Evolutionary conservation across 2,888 invertebrate genomes (phyloP).

Genomic region (Tenthredo amoena): DNA sequence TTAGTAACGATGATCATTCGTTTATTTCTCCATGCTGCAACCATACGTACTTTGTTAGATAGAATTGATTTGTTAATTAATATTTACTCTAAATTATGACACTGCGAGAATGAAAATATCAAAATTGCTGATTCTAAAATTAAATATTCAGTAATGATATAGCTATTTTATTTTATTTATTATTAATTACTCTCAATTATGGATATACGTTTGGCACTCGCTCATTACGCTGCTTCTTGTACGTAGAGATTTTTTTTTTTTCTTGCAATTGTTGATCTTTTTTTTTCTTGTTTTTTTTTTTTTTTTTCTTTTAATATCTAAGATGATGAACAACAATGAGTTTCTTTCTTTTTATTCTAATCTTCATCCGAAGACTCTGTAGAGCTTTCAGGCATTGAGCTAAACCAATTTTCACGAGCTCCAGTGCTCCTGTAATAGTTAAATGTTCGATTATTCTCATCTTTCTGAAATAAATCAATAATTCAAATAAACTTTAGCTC

Average conservation of each 20-base stretch:
- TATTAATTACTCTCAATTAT: slow-evolving; percentile 18
- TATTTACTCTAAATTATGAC: slow-evolving; percentile 26
- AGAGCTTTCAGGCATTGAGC: slow-evolving; percentile 80
- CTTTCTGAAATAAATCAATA: background rate
- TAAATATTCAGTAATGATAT: slow-evolving; percentile 38
- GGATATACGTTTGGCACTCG: slow-evolving; percentile 55
- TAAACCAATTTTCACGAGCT: slow-evolving; percentile 80
- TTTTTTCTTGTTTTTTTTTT: background rate
- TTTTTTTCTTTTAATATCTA: slow-evolving; percentile 6
- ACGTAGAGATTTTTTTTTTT: slow-evolving; percentile 29
- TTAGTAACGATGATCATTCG: slow-evolving; percentile 22
- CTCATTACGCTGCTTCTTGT: slow-evolving; percentile 38
- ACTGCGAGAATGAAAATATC: slow-evolving; percentile 51
- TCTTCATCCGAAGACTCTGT: slow-evolving; percentile 78
- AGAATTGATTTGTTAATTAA: slow-evolving; percentile 21
- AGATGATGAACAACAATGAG: slow-evolving; percentile 43
- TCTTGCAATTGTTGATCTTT: background rate
- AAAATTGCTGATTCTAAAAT: slow-evolving; percentile 43
- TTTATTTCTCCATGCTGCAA: background rate
- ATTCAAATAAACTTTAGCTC: slow-evolving; percentile 53
- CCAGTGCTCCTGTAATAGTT: slow-evolving; percentile 72
- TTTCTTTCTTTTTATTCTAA: slow-evolving; percentile 62
- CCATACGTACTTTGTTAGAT: background rate
- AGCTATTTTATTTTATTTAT: slow-evolving; percentile 30
- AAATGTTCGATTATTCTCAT: slow-evolving; percentile 6